Evolutionary conservation across 2,888 invertebrate species (phyloP).

Genomic region (Toxonevra muliebris): DNA sequence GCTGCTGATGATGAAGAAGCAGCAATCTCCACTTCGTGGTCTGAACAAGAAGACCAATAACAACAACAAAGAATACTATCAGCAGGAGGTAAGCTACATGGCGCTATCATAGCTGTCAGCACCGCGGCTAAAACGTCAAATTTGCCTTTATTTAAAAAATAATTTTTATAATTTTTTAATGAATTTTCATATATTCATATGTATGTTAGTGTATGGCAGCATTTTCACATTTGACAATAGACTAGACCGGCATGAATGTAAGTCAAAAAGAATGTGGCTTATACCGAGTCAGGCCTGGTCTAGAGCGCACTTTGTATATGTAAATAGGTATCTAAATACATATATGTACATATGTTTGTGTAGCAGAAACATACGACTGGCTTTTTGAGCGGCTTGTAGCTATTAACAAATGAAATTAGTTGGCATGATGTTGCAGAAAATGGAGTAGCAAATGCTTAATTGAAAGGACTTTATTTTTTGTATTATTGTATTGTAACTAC

Average conservation of each 20-base stretch:
- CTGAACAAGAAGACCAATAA: not conserved
- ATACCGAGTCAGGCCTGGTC: too few species aligned
- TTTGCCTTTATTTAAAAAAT: slow-evolving; percentile 24
- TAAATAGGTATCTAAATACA: too few species aligned
- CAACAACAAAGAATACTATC: slow-evolving; percentile 4
- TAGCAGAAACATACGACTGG: too few species aligned
- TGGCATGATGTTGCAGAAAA: slow-evolving; percentile 26
- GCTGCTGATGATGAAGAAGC: too few species aligned
- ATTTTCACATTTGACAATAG: too few species aligned
- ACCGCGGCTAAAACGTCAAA: slow-evolving; percentile 9
- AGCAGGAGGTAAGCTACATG: slow-evolving; percentile 20
- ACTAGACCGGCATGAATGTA: too few species aligned
- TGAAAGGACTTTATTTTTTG: slow-evolving; percentile 17
- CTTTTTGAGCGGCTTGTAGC: not conserved
- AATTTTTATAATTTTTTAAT: slow-evolving; percentile 29
- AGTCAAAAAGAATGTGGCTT: too few species aligned
- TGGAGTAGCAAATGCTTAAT: slow-evolving; percentile 23
- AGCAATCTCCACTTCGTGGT: too few species aligned
- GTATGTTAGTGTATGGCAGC: too few species aligned
- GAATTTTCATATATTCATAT: slow-evolving; percentile 19
- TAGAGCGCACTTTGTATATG: too few species aligned
- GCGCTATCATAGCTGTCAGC: slow-evolving; percentile 6
- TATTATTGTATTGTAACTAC: too few species aligned
- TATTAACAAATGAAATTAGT: slow-evolving; percentile 28
- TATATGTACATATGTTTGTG: too few species aligned